Base-by-base conservation (phyloP, 2,888 invertebrate species). In the Laspeyria flexula region DNA sequence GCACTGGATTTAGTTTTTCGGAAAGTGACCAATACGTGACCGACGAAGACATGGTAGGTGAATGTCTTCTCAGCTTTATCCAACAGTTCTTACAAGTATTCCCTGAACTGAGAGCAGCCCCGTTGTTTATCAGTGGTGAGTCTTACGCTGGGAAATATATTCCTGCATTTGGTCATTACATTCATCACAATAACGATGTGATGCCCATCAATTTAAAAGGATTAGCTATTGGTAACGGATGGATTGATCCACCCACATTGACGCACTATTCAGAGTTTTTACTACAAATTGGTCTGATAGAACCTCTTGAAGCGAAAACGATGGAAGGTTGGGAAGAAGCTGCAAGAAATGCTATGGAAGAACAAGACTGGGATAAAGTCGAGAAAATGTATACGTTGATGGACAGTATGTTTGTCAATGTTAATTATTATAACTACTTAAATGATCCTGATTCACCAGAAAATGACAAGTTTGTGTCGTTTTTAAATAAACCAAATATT, bases 91-190 rank as follows among this genome's bases (percentile, higher is more conserved):
- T 94, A 65, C 81, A 81, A 42, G 64, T 94, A 3, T 94, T 93
- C 71, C 84, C 91, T 0, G 84, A 90, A 41, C 75, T 91, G 13
- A 81, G 83, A 61, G 43, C 52, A 9, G 88, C 89, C 60, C 90
- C 91, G n/a, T 89, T 94, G 55, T 94, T 90, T 68, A 80, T 93
- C 0, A 86, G 93, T 3, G 94, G 94, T 11, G 94, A 94, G 81
- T 93, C 92, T 0, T 93, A 93, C 64, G 93, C 90, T 2, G 93
- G 93, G 44, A 84, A 85, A 66, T 81, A 81, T 48, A 80, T 86
- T 13, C 80, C 93, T 0, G 90, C 93, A 0, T 77, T 94, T 42
- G 90, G 90, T 3, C 57, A 65, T 29, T 63, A 67, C 29, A 66
- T 79, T 50, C 59, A 52, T 33, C 45, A 38, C 6, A 49, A 49